phyloP scores from a whole-genome alignment of 2,113 vertebrate species.

The Caloenas nicobarica region DNA sequence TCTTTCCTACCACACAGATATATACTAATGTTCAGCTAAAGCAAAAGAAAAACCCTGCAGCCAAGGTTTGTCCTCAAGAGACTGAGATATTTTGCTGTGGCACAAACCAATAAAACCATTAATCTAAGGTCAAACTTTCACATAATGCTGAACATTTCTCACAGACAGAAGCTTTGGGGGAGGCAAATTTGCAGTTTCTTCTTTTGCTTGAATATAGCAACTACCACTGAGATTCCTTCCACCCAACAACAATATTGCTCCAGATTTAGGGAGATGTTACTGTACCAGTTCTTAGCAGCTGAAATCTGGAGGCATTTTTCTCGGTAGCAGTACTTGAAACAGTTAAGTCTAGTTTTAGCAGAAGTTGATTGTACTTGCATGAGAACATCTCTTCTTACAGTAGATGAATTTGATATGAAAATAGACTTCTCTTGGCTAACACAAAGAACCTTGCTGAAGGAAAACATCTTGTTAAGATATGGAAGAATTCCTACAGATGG shows the following conservation, averaged over 20 bases:
- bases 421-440: not conserved
- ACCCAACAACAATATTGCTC: not conserved
- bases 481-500: not conserved
- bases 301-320: not conserved
- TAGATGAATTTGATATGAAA: not conserved
- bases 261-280: not conserved
- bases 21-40: not conserved
- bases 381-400: not conserved
- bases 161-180: not conserved
- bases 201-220: not conserved
- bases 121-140: not conserved
- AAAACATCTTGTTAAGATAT: not conserved
- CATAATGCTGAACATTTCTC: not conserved
- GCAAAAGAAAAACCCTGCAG: not conserved
- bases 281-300: not conserved
- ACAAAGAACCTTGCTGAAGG: not conserved
- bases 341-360: not conserved
- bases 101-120: not conserved
- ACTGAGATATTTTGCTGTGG: not conserved
- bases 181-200: not conserved
- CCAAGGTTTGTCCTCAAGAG: not conserved
- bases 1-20: not conserved
- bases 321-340: not conserved
- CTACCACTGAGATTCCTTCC: not conserved
- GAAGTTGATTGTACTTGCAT: not conserved